These are phyloP conservation scores for Eulemur mongoz DNA, from an alignment of 2,797 vertebrate genomes.

Conservation along the genomic window DNA sequence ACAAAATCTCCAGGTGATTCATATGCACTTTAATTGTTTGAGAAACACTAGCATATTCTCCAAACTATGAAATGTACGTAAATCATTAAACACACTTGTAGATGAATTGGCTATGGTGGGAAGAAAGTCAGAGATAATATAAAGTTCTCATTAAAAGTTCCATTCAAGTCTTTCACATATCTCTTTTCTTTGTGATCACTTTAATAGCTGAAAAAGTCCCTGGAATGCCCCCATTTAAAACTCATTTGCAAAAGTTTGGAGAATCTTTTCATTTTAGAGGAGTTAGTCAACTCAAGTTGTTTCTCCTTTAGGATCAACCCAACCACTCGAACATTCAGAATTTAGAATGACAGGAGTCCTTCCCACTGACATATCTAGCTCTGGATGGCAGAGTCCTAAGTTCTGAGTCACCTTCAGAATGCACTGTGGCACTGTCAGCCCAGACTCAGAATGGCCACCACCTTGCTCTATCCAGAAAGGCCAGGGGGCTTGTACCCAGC, in stretches of 20 bases:
- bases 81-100: not conserved
- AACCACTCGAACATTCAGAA: slow-evolving; percentile 7
- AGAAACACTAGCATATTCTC: slow-evolving; percentile 12
- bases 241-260: slow-evolving; percentile 27
- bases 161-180: slow-evolving; percentile 24
- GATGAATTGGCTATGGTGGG: not conserved
- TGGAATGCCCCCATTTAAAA: not conserved
- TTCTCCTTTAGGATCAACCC: slow-evolving; percentile 21
- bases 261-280: slow-evolving; percentile 22
- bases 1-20: slow-evolving; percentile 18
- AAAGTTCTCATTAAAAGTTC: not conserved
- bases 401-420: not conserved
- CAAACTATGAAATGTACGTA: not conserved
- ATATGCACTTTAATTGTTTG: slow-evolving; percentile 3
- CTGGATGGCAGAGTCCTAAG: not conserved
- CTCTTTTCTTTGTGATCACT: slow-evolving; percentile 41
- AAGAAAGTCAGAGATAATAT: not conserved
- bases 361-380: not conserved
- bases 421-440: not conserved
- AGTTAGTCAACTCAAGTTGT: not conserved
- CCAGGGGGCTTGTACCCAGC: not conserved
- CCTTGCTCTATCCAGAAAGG: not conserved
- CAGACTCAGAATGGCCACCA: not conserved
- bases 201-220: not conserved
- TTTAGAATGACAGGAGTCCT: not conserved